Evolutionary conservation across 2,113 vertebrate genomes (phyloP), one percentile per base, ranked within the genome.

Genomic region (Pelecanus crispus): DNA sequence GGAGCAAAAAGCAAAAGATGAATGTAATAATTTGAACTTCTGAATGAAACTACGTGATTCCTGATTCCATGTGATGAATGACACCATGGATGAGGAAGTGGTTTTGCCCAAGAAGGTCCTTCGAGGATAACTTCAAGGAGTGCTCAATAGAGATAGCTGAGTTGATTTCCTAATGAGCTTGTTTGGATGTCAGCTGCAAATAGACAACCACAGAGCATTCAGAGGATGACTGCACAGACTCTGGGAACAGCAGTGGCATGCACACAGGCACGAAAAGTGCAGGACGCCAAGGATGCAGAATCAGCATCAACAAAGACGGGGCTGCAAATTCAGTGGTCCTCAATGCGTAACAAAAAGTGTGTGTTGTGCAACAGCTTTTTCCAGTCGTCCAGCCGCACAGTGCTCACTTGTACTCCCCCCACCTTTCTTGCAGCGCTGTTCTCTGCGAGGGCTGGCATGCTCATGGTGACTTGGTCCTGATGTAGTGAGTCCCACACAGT

Each of bases 401-500:
- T 42, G 15, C 29, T 73, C 22, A 42, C 26, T 58, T 49, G 20
- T 26, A 62, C 0, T 1, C 47, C 47, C 14, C 20, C 12, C 13
- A 52, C 21, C 22, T 71, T 85, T 50, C 38, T 47, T 32, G 42
- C 29, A 85, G 61, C 1, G 4, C 14, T 49, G 12, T 4, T 84
- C 31, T 58, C 53, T 72, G 44, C 1, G 2, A 44, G 18, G 12
- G 18, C 18, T 88, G 59, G 49, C 24, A 17, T 2, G 3, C 7
- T 52, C 12, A 7, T 8, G 7, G 56, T 42, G 32, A 52, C 47
- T 75, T 29, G 9, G 11, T 79, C 45, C 72, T 50, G 14, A 21
- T 81, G 17, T 56, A 67, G 10, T 32, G 16, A 1, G 4, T 36
- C 16, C 34, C 26, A 72, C 3, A 13, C 0, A 0, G 16, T 20